Conservation (phyloP, 2,797 vertebrate species). For the Distichodus sexfasciatus region DNA sequence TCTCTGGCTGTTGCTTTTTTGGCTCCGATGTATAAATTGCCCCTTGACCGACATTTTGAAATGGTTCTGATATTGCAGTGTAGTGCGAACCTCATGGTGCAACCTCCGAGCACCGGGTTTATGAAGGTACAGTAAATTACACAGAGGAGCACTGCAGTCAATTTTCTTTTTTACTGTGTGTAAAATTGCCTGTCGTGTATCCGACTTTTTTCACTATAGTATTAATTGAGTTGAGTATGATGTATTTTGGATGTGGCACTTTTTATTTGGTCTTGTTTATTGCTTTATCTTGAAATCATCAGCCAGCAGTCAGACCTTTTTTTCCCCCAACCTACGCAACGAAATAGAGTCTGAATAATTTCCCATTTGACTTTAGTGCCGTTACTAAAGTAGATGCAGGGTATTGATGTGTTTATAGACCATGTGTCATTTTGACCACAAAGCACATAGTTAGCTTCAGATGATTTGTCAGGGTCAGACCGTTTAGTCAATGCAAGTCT, state of each 20-base stretch:
- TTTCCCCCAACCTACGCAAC: too few relatives aligned
- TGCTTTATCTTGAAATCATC: background rate
- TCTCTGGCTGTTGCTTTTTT: slow-evolving; percentile 49
- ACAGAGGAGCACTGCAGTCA: slow-evolving; percentile 5
- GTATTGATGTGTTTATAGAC: background rate
- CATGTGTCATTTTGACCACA: background rate
- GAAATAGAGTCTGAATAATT: background rate
- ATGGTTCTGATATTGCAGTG: slow-evolving; percentile 34
- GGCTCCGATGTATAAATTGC: slow-evolving; percentile 47
- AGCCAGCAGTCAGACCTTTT: background rate
- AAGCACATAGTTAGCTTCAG: background rate
- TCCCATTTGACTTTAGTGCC: background rate
- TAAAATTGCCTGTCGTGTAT: slow-evolving; percentile 38
- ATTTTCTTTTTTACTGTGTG: slow-evolving; percentile 23
- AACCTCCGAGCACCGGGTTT: slow-evolving; percentile 31
- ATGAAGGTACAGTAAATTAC: slow-evolving; percentile 39
- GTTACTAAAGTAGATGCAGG: background rate
- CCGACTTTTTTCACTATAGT: slow-evolving; percentile 11
- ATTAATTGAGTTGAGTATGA: slow-evolving; percentile 27
- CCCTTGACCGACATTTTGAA: slow-evolving; percentile 46
- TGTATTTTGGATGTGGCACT: slow-evolving; percentile 14
- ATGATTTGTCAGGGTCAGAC: background rate
- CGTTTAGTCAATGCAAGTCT: background rate
- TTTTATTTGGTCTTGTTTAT: background rate
- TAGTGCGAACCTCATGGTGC: slow-evolving; percentile 30